Evolutionary conservation across 2,888 invertebrate genomes (phyloP), one percentile per base, ranked within the genome.

Genomic region (Temnothorax unifasciatus): DNA sequence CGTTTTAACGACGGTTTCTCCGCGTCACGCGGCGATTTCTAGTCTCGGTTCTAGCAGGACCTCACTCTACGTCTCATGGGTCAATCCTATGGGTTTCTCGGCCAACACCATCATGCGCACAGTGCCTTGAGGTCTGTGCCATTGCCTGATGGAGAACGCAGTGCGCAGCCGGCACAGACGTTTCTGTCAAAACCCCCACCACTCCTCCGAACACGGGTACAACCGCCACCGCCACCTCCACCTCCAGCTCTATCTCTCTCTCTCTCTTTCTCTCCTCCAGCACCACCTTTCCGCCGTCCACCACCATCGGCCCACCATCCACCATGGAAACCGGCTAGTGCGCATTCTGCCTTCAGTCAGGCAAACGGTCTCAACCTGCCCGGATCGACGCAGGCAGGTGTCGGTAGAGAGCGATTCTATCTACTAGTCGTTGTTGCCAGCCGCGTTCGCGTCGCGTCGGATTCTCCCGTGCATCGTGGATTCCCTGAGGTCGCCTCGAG

Each of bases 281-380:
- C 86, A 84, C 75, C 73, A 54, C 52, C 52, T 54, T 54, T 21
- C 52, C 6, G 81, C 54, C 57, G 82, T 74, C 82, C 77, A 75
- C 85, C 83, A 79, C 85, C 90, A 88, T 71, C 86, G 71, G 81
- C 88, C 91, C 90, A 91, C 91, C 87, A 66, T 66, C 66, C 66
- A 89, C 90, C 92, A 90, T 88, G 87, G 89, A 88, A 89, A 90
- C 91, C 90, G 86, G 91, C 90, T 91, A 91, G 89, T 90, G 93
- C 92, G 92, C 93, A 92, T 92, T 92, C 91, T 88, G 90, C 90
- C 88, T 90, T 91, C 92, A 93, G 93, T 93, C 92, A 91, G 90
- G 88, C 91, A 91, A 90, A 91, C 88, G 92, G 89, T 90, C 88
- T 89, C 90, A 90, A 88, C 87, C 89, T 89, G 91, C 0, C 85